These are phyloP conservation scores for Chionoecetes opilio DNA, from an alignment of 1,140 invertebrate species.

Conservation along the genomic window DNA sequence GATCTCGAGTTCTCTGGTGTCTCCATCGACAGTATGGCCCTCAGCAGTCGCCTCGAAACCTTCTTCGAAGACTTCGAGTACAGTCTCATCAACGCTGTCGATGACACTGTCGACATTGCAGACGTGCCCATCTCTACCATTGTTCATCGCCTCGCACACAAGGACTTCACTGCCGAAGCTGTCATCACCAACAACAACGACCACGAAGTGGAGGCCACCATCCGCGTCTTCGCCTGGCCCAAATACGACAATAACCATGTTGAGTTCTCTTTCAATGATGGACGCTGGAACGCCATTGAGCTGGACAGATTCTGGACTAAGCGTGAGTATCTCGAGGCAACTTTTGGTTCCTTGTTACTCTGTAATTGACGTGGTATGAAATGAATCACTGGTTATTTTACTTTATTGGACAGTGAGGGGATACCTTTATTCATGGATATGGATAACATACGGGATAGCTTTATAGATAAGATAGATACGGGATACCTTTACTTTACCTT, in stretches of 20 bases:
- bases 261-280: slow-evolving; percentile 20
- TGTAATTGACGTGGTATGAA: too few relatives aligned
- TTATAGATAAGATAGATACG: too few relatives aligned
- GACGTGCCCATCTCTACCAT: slow-evolving; percentile 34
- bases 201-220: neutral
- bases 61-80: slow-evolving; percentile 73
- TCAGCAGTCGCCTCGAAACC: slow-evolving; percentile 31
- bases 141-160: slow-evolving; percentile 48
- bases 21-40: neutral
- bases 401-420: too few relatives aligned
- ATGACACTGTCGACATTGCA: neutral
- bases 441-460: too few relatives aligned
- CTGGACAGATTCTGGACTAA: slow-evolving; percentile 58
- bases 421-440: too few relatives aligned
- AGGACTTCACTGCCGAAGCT: slow-evolving; percentile 36
- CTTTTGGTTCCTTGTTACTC: neutral
- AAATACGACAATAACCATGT: slow-evolving; percentile 55
- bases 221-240: slow-evolving; percentile 42
- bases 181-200: slow-evolving; percentile 54
- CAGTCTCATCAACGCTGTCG: slow-evolving; percentile 61
- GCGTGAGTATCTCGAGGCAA: slow-evolving; percentile 20
- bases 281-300: slow-evolving; percentile 48
- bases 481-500: too few relatives aligned
- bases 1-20: slow-evolving; percentile 55
- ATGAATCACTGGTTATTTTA: too few relatives aligned